A percentile compares a stretch with the other conserved stretches of the same genome.
These are phyloP conservation scores for Acrocephalus arundinaceus DNA, from an alignment of 2,113 vertebrate genomes.

Conservation along the genomic window DNA sequence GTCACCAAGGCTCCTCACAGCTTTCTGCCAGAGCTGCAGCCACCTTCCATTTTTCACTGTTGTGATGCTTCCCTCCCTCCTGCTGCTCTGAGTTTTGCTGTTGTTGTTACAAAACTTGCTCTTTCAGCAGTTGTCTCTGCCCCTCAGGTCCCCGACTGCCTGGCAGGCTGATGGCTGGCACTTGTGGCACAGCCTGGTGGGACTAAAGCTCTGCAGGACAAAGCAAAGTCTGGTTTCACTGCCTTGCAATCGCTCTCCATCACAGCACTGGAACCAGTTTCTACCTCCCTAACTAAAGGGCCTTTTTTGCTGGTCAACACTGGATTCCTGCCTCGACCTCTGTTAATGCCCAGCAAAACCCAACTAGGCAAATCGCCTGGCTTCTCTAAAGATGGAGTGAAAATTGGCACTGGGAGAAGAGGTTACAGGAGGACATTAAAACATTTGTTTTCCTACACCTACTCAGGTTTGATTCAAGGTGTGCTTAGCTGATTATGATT, in stretches of 20 bases:
- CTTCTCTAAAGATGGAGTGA: background rate
- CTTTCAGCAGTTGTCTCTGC: background rate
- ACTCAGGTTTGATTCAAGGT: background rate
- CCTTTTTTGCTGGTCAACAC: background rate
- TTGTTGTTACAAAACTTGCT: background rate
- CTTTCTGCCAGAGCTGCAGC: background rate
- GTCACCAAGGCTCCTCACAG: background rate
- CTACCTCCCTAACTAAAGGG: background rate
- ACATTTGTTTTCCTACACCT: background rate
- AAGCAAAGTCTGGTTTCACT: background rate
- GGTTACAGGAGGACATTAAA: background rate
- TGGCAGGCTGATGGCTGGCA: background rate
- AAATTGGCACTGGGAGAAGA: background rate
- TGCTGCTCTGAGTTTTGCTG: background rate
- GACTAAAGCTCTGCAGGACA: background rate
- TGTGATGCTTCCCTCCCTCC: background rate
- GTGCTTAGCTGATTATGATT: background rate
- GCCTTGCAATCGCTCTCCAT: background rate
- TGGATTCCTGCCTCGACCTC: background rate
- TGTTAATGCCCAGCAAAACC: background rate
- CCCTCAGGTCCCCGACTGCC: background rate
- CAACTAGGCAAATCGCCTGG: background rate
- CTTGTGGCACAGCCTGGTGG: accelerated
- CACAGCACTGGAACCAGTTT: background rate
- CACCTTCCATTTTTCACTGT: background rate